A percentile compares a stretch with the other conserved stretches of the same genome.
These are phyloP conservation scores for Lepus oiostolus DNA, from an alignment of 2,797 vertebrate genomes.

Conservation along the genomic window DNA sequence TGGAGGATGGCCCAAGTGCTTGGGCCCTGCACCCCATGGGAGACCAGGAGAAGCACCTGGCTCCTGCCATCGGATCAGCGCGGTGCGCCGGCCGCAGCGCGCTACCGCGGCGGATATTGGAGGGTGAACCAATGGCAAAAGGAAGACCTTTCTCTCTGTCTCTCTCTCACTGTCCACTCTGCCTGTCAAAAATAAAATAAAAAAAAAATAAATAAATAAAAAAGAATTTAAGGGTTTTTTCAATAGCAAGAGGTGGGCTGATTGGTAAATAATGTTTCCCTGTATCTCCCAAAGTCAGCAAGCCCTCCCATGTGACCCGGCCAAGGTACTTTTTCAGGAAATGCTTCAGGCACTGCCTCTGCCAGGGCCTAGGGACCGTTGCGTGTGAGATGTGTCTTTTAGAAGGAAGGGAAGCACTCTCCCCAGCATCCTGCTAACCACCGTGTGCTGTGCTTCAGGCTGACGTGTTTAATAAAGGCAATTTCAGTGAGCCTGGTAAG, in stretches of 20 bases:
- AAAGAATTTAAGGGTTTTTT: neutral
- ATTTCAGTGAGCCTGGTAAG: neutral
- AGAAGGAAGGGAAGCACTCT: neutral
- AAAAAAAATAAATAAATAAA: too few relatives aligned
- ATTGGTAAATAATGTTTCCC: conserved; percentile 1
- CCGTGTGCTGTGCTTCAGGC: neutral
- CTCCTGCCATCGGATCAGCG: too few relatives aligned
- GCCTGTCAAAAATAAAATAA: too few relatives aligned
- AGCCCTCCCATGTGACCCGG: fast-evolving
- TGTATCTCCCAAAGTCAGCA: neutral
- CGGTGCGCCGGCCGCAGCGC: too few relatives aligned
- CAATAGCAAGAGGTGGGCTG: neutral
- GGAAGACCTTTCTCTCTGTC: too few relatives aligned
- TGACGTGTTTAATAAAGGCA: neutral
- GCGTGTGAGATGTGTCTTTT: fast-evolving
- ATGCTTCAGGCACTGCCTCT: neutral
- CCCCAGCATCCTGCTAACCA: neutral
- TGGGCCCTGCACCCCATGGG: too few relatives aligned
- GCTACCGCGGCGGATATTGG: too few relatives aligned
- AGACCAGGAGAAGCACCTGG: too few relatives aligned
- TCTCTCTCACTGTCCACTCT: too few relatives aligned
- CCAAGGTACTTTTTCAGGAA: neutral
- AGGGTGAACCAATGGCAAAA: too few relatives aligned
- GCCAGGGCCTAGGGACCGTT: neutral
- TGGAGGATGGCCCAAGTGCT: too few relatives aligned